Conservation (phyloP, 2,888 invertebrate genomes). For the Ferrisia virgata region DNA sequence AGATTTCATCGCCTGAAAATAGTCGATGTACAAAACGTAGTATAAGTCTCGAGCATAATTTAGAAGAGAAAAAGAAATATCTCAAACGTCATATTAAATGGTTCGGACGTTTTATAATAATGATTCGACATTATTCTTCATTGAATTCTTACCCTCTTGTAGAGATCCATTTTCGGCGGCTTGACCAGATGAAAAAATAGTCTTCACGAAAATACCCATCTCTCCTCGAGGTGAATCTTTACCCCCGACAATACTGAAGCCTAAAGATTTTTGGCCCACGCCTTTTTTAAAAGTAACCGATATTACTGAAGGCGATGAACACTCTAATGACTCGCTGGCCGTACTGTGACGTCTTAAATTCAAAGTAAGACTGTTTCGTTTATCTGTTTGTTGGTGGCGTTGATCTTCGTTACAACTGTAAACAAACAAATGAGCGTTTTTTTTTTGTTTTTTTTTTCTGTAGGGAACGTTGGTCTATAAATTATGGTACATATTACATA, state of each 20-base stretch:
- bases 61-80: background rate
- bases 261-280: constrained; percentile 60
- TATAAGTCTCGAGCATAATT: too few relatives aligned
- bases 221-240: constrained; percentile 61
- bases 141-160: constrained; percentile 56
- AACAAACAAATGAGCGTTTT: background rate
- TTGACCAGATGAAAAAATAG: constrained; percentile 61
- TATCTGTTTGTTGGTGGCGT: constrained; percentile 15
- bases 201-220: constrained; percentile 63
- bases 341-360: background rate
- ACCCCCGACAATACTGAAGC: constrained; percentile 65
- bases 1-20: constrained; percentile 56
- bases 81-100: background rate
- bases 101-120: background rate
- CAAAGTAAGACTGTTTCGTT: constrained; percentile 29
- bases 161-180: constrained; percentile 60
- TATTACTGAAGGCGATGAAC: constrained; percentile 30
- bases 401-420: background rate
- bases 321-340: constrained; percentile 8
- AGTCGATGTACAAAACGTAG: background rate
- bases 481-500: background rate
- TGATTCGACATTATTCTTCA: background rate
- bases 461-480: background rate
- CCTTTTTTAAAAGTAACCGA: constrained; percentile 57
- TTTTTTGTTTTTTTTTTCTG: too few relatives aligned